Base-by-base conservation (phyloP, 2,113 vertebrate genomes). In the Epinephelus lanceolatus region DNA sequence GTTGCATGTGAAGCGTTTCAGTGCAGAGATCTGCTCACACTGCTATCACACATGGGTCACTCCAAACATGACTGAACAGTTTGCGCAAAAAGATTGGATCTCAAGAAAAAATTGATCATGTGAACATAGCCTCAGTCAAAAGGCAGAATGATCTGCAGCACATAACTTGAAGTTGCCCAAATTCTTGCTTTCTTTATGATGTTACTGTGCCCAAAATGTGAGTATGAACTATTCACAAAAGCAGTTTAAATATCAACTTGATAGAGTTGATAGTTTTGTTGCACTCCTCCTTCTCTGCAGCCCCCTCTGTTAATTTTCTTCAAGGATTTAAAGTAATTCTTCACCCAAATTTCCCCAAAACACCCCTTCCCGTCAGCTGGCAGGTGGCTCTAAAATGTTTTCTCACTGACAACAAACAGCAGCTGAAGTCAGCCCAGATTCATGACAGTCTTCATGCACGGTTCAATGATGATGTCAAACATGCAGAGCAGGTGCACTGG, bases 401-500 rank as follows among this genome's bases (percentile, higher is more conserved):
- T 9, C n/a, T 65, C 49, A 18, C 9, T 42, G 57, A 42, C n/a
- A 9, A 17, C 21, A 25, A 78, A 49, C 76, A 40, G 27, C 19
- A 51, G 65, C 25, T 23, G 55, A 47, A 59, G 53, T 23, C 75
- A 37, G 19, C 63, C n/a, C 6, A 12, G 63, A 59, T 51, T 68
- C 55, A 1, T 47, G 55, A 40, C 69, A 42, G 18, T 37, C 45
- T 23, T 37, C 15, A 37, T 37, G 14, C 3, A 11, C 12, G 45
- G 19, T 33, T 27, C 71, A 25, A 19, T 15, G 60, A 40, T 53
- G 60, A 65, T 65, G 19, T 19, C 25, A 69, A 30, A 25, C 17
- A 53, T 2, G 3, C 67, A 53, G 23, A 40, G 68, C 68, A 72
- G 47, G 59, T 75, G 47, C n/a, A 25, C 25, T 76, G 73, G 59